Percentiles rank a stretch among this genome's conserved stretches.
Conservation (phyloP, 2,888 invertebrate species). For the Meta bourneti region DNA sequence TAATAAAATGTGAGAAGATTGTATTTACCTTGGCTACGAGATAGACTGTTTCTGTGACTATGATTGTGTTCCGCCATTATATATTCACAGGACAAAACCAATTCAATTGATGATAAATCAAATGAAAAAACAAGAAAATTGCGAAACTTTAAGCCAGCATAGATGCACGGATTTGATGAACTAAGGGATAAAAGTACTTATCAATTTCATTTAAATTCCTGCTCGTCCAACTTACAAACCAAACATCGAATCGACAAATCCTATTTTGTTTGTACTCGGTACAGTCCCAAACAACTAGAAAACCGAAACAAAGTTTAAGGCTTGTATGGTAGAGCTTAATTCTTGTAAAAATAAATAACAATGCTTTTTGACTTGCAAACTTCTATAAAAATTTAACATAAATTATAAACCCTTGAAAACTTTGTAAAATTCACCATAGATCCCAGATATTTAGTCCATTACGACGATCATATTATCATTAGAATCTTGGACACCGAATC, state of each 20-base stretch:
- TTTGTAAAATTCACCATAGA: too few relatives aligned
- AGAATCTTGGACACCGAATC: too few relatives aligned
- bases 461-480: too few relatives aligned
- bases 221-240: constrained; percentile 24
- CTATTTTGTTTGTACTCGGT: constrained; percentile 64
- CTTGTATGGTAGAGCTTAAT: not conserved
- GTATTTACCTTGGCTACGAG: constrained; percentile 75
- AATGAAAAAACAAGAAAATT: constrained; percentile 2
- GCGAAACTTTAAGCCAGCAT: constrained; percentile 24
- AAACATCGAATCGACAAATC: constrained; percentile 55
- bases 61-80: constrained; percentile 75
- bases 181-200: not conserved
- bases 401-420: too few relatives aligned
- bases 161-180: constrained; percentile 5
- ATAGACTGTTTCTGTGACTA: constrained; percentile 62
- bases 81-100: constrained; percentile 34
- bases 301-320: constrained; percentile 50
- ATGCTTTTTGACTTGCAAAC: not conserved
- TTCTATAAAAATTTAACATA: not conserved
- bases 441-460: too few relatives aligned
- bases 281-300: constrained; percentile 43
- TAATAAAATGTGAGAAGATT: not conserved
- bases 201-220: constrained; percentile 34
- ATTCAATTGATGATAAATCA: constrained; percentile 10
- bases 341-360: not conserved